Conservation (phyloP, 2,113 vertebrate species). For the Trematomus loennbergii region DNA sequence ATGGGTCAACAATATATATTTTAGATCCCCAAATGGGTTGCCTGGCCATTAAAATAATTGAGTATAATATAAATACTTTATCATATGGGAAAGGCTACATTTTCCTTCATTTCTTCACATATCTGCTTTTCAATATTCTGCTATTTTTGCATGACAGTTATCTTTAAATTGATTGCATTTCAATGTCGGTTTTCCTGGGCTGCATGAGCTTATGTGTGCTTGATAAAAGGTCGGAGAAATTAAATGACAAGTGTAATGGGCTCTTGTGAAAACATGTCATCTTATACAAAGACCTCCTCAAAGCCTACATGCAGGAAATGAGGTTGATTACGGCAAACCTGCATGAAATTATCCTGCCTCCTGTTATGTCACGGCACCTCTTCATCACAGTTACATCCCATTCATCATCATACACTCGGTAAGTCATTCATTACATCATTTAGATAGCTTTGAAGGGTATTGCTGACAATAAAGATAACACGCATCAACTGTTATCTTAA, state of each 20-base stretch:
- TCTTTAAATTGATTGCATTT: background rate
- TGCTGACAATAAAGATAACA: background rate
- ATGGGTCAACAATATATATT: too few species aligned
- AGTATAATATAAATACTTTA: too few species aligned
- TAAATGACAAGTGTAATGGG: background rate
- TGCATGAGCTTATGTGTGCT: background rate
- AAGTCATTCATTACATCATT: background rate
- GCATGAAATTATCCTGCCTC: constrained; percentile 32
- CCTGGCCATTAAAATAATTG: too few species aligned
- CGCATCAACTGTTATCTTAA: background rate
- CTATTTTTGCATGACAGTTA: too few species aligned
- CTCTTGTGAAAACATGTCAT: constrained; percentile 14
- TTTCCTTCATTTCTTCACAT: too few species aligned
- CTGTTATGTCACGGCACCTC: constrained; percentile 13
- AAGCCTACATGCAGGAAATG: constrained; percentile 13
- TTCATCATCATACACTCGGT: background rate
- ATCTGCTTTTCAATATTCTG: too few species aligned
- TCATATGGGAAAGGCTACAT: too few species aligned
- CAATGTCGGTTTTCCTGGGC: background rate
- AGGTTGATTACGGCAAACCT: constrained; percentile 12
- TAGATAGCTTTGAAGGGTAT: background rate
- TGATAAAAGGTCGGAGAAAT: background rate
- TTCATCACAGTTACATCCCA: constrained; percentile 5
- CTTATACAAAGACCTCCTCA: background rate
- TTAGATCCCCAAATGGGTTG: too few species aligned